These are phyloP conservation scores for Epizoanthus illoricatus DNA, from an alignment of 92 coral and sea anemone genomes.

Conservation along the genomic window DNA sequence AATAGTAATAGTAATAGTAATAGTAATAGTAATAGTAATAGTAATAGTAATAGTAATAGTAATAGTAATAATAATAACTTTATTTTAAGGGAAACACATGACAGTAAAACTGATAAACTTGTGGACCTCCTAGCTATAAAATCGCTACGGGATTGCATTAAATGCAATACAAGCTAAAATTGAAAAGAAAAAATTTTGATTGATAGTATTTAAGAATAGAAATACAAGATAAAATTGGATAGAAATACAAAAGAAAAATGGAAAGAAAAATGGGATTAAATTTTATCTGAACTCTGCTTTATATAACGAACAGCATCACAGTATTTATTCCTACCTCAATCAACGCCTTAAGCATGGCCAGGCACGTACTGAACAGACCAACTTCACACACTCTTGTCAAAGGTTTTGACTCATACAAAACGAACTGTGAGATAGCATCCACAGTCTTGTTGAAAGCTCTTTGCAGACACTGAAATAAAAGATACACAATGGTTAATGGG, in stretches of 20 bases:
- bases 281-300: no score
- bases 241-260: no score
- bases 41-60: no score
- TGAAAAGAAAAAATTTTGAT: neutral
- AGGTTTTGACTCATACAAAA: constrained; percentile 92
- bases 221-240: no score
- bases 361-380: constrained; percentile 89
- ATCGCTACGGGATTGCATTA: no score
- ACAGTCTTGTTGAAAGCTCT: constrained; percentile 91
- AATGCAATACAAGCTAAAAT: no score
- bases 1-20: neutral
- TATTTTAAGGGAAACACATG: neutral
- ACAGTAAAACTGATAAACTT: no score
- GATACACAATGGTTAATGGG: neutral
- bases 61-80: neutral
- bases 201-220: neutral
- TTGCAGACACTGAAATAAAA: constrained; percentile 72
- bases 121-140: no score
- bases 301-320: neutral
- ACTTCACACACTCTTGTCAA: constrained; percentile 87
- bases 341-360: constrained; percentile 86
- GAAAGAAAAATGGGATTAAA: no score
- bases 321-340: constrained; percentile 68
- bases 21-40: neutral
- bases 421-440: constrained; percentile 92